These are phyloP conservation scores for Amphimedon queenslandica DNA, from an alignment of 37 sponge, comb jelly and placozoan genomes.

Conservation along the genomic window DNA sequence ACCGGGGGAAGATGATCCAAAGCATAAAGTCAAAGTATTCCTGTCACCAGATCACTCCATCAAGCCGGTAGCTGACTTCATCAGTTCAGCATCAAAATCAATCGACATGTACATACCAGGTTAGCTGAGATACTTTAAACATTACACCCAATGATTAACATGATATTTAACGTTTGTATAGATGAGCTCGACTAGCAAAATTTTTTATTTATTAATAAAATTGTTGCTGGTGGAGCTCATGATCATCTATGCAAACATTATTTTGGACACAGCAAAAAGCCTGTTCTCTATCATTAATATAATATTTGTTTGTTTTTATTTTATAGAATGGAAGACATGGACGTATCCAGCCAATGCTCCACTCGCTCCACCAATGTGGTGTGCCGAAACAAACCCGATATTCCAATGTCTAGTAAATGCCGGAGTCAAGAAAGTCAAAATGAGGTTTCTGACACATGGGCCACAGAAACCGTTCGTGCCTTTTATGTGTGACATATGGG, in stretches of 20 bases:
- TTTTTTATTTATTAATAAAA: no score
- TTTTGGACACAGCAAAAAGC: no score
- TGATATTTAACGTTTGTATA: no score
- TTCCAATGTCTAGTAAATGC: not conserved
- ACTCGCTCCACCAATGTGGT: not conserved
- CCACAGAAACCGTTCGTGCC: not conserved
- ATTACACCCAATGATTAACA: no score
- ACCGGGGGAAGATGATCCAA: not conserved
- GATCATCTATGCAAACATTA: no score
- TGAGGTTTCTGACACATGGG: not conserved
- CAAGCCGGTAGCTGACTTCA: not conserved
- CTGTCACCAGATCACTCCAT: not conserved
- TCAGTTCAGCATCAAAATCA: not conserved
- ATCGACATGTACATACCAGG: not conserved
- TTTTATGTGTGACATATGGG: not conserved
- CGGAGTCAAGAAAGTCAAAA: not conserved
- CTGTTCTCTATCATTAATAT: not conserved
- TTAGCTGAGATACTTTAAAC: no score
- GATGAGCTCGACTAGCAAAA: no score
- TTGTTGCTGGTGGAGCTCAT: no score
- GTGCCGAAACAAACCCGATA: not conserved
- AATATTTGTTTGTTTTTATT: not conserved
- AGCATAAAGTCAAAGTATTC: not conserved
- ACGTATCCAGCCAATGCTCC: not conserved
- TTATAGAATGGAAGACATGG: not conserved